These are phyloP conservation scores for Tenthredo livida DNA, from an alignment of 2,888 invertebrate species.

Conservation along the genomic window DNA sequence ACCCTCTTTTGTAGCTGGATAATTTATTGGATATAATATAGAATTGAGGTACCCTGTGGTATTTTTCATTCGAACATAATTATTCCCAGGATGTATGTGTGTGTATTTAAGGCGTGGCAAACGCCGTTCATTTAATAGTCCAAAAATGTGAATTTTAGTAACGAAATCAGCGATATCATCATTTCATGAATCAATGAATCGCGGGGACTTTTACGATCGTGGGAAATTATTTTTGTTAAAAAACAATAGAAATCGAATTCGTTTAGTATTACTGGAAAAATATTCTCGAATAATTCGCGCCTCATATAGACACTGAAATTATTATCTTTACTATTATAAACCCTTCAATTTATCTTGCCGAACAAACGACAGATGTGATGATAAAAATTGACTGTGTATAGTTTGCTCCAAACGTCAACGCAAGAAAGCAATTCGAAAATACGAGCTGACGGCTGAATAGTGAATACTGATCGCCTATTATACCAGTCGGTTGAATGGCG, in stretches of 20 bases:
- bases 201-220: not conserved
- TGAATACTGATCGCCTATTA: slow-evolving; percentile 30
- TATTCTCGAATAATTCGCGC: not conserved
- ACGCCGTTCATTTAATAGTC: not conserved
- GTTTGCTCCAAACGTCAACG: not conserved
- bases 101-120: slow-evolving; percentile 23
- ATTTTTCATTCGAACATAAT: not conserved
- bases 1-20: not conserved
- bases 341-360: not conserved
- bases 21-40: not conserved
- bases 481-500: not conserved
- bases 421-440: not conserved
- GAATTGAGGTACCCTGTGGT: not conserved
- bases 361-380: not conserved
- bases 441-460: slow-evolving; percentile 16
- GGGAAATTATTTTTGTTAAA: not conserved
- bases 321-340: not conserved
- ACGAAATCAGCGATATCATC: not conserved
- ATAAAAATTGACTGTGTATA: not conserved
- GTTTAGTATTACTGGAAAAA: not conserved
- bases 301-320: not conserved
- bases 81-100: not conserved
- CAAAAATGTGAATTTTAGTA: not conserved
- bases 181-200: not conserved
- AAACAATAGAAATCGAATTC: not conserved